Base-by-base conservation (phyloP, 2,888 invertebrate genomes). In the Alsophila aescularia region DNA sequence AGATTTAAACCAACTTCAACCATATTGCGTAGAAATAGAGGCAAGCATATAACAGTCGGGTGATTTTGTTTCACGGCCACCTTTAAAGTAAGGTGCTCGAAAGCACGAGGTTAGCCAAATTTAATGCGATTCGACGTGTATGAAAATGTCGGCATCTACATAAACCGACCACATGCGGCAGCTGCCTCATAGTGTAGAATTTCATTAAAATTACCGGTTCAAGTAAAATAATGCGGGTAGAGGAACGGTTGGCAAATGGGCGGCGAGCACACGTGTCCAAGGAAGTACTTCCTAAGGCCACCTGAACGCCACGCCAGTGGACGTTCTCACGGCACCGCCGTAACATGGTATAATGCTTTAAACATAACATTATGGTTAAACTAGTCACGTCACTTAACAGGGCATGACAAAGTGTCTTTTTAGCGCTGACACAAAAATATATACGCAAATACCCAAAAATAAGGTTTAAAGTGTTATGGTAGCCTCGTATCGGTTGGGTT, bases 171-270 rank as follows among this genome's bases (percentile, higher is more conserved):
- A 75, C 78, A 81, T 79, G 84, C 80, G 72, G 79, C 88, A 89
- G 89, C 89, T 89, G 89, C 85, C 79, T 62, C 76, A 75, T 75
- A 80, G 79, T 85, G 75, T 86, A 82, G 86, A 86, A 89, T 88
- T 85, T 81, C 87, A 88, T 88, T 87, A 88, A 83, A 81, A 79
- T 79, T 82, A 86, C 87, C 86, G 87, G 87, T 87, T 85, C 79
- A 78, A 41, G 50, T 56, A 51, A 84, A 86, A 80, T 84, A 83
- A 88, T 89, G 87, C 88, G 88, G 88, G 88, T 80, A 77, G 73
- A 71, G 66, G 75, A 75, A 79, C 83, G 81, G 83, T 81, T 83
- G 67, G 82, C 77, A 69, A 77, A 75, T n/a, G n/a, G n/a, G n/a
- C 70, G 65, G 70, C 70, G 65, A 70, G 63, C 80, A 83, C 87